Base-by-base conservation (phyloP, 2,888 invertebrate species). In the Anticlea derivata region DNA sequence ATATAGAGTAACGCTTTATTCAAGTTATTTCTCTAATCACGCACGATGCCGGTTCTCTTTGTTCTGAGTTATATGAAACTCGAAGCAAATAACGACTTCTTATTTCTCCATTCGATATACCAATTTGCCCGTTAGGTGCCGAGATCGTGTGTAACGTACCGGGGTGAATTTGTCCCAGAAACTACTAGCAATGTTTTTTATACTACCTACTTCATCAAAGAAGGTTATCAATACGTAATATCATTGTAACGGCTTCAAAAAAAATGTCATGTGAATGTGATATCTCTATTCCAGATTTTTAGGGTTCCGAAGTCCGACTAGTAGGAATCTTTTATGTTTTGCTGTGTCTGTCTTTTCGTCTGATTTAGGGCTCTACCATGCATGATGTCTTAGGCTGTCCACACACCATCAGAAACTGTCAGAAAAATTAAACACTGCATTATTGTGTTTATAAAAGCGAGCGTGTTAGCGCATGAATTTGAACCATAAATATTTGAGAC, bases 41-140 rank as follows among this genome's bases (percentile, higher is more conserved):
- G n/a, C 53, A 44, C 44, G 43, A 52, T 44, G 24, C 13, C 2
- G 33, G 31, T 50, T 50, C 33, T 51, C 41, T 59, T 59, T 59
- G 53, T 59, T 57, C 50, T 57, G 57, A 61, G 50, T 55, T 53
- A 55, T 55, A 57, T 31, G 50, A 53, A 55, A 59, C 46, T 55
- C 50, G 53, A 57, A 60, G 59, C 51, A 54, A 57, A 50, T 59
- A 61, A 61, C 47, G 53, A 58, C 49, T 55, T 55, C 50, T 52
- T 61, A 59, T 61, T 59, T 50, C 53, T 59, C 52, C 53, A 55
- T 61, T 59, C 33, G 44, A 40, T 50, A 47, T 55, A 61, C 59
- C 51, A 61, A 59, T 52, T 61, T 51, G 55, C 52, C 58, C 41
- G 55, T 61, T 57, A 54, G 51, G 49, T 54, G 50, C 52, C 51